Base-by-base conservation (phyloP, 2,797 vertebrate genomes). In the Clarias platycephalus region DNA sequence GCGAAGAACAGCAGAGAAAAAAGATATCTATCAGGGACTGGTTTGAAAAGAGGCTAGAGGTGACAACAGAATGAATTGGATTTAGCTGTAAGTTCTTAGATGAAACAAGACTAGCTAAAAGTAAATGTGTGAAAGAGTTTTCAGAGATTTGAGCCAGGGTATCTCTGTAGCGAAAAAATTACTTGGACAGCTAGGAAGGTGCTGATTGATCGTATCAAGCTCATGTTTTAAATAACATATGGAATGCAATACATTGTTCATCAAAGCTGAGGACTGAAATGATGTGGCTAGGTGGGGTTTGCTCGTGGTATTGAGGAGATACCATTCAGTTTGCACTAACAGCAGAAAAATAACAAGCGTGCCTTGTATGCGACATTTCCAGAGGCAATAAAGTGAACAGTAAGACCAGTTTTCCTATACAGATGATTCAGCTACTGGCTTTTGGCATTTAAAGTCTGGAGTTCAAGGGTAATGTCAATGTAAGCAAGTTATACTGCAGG, bases 1-100 rank as follows among this genome's bases (percentile, higher is more conserved):
- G 80, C 4, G 31, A 81, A 53, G 64, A 37, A 57, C 49, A 34
- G 49, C 49, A 53, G 49, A 53, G 64, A 70, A 58, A 66, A 81
- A 81, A 81, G 66, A 68, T 81, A 81, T 81, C 80, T 81, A 81
- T 81, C 80, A 70, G 64, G 80, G 49, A 24, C 49, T 70, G 31
- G 28, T 81, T 81, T 81, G 55, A 58, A 31, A 37, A 37, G 60
- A 68, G 66, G 80, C n/a, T 81, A 31, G 80, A 68, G 66, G 80
- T 81, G 80, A 81, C 80, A 81, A 66, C 80, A 81, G 49, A 81
- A 81, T 31, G 80, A 81, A 81, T 81, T 81, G 80, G 66, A 81
- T 81, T 81, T 58, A 57, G 80, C 80, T 81, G 64, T 15, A 81
- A 57, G 49, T 81, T 81, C 53, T 37, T 57, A 81, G 49, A 70